Base-by-base conservation (phyloP, 2,113 vertebrate species). In the Crotalus horridus region DNA sequence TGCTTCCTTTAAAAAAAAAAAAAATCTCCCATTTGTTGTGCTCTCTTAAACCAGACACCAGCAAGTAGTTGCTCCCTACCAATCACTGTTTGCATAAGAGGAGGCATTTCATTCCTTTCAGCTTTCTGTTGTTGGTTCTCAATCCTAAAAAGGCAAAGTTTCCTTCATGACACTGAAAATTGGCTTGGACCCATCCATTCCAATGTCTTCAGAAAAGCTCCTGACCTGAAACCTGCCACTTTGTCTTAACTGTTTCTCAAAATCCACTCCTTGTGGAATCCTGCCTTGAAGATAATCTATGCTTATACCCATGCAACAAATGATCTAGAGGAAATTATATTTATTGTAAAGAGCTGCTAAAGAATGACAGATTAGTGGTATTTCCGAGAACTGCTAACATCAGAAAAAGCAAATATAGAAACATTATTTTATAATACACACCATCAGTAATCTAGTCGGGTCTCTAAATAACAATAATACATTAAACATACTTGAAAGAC, bases 81-180 rank as follows among this genome's bases (percentile, higher is more conserved):
- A 39, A 88, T 39, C 39, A 24, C 46, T 56, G 92, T 90, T 93
- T 93, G 88, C 53, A 24, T 59, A 93, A 85, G 29, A 51, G 20
- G 54, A 85, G 20, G 88, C 24, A 86, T 90, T 90, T 90, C 55
- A 61, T 90, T 53, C 26, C 46, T 39, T 89, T 86, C 21, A 20
- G 43, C 51, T 61, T 85, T 88, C 74, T 93, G 88, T 39, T 86
- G 69, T 93, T 86, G 74, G 69, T 56, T 93, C 69, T 88, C 92
- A 61, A 5, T 55, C 88, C 92, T 90, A 93, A 93, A 90, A 93
- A 93, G 92, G 88, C 88, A 93, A 93, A 39, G 43, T 93, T 93
- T 0, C 20, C 23, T 51, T 51, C 74, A 39, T 86, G 88, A 90
- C 26, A 81, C 21, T 90, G 55, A 85, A 90, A 90, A 86, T 33